Conservation (phyloP, 2,113 vertebrate species). For the Porphyrio hochstetteri region DNA sequence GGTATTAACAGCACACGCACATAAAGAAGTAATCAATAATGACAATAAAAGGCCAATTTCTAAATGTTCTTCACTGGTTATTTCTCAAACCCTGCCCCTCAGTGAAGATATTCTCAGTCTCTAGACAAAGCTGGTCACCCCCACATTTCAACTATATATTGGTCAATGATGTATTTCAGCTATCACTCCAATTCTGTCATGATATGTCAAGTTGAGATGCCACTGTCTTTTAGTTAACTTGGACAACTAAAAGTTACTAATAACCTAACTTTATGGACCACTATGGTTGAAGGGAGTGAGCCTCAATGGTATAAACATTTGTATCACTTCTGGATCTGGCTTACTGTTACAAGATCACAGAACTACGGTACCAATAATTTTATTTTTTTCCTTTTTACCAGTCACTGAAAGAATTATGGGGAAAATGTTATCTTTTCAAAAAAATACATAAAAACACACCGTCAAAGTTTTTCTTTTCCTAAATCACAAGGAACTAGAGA, state of each 20-base stretch:
- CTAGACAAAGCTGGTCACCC: background rate
- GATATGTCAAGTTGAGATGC: background rate
- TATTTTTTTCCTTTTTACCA: background rate
- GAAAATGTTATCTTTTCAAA: background rate
- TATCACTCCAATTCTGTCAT: background rate
- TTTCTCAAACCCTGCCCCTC: background rate
- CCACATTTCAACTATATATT: background rate
- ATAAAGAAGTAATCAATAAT: background rate
- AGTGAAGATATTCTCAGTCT: background rate
- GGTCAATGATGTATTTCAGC: background rate
- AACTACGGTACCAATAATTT: background rate
- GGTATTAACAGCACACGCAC: background rate
- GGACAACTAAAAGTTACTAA: background rate
- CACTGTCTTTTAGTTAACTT: background rate
- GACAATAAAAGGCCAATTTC: background rate
- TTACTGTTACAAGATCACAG: background rate
- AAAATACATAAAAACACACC: too few relatives aligned
- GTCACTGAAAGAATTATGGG: background rate
- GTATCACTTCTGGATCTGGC: background rate
- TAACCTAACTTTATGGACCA: background rate
- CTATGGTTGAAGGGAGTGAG: rapidly evolving
- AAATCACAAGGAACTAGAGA: background rate
- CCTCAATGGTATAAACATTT: background rate
- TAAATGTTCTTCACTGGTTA: background rate
- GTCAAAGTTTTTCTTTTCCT: background rate